A percentile compares a stretch with the other conserved stretches of the same genome.
Conservation (phyloP, 2,113 vertebrate genomes). For the Rhea pennata region DNA sequence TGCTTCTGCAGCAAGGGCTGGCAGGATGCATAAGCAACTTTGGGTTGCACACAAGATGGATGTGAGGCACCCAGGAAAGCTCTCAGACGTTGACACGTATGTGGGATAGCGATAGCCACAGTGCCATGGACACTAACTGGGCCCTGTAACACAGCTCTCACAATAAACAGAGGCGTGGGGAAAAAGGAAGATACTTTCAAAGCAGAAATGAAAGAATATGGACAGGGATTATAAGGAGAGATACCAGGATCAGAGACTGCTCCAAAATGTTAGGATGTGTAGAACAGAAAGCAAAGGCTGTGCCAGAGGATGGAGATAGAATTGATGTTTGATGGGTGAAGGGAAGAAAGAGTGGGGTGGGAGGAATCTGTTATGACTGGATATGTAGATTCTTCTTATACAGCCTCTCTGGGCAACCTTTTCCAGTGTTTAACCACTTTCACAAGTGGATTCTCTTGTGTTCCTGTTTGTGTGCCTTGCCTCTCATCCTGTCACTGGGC, state of each 20-base stretch:
- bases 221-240: background rate
- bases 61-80: background rate
- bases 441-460: no score
- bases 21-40: background rate
- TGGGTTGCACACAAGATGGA: background rate
- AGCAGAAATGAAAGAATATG: background rate
- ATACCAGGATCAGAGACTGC: background rate
- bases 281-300: background rate
- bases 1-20: background rate
- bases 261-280: background rate
- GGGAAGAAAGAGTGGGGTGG: background rate
- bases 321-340: background rate
- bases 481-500: no score
- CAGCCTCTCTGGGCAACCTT: no score
- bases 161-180: accelerated
- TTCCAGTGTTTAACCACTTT: no score
- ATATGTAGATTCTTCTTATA: background rate
- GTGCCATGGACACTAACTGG: background rate
- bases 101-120: background rate
- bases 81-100: background rate
- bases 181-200: background rate
- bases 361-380: background rate
- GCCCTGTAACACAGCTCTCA: background rate
- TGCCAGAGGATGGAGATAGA: background rate
- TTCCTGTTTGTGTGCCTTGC: no score